These are phyloP conservation scores for Microhierax caerulescens DNA, from an alignment of 2,797 vertebrate genomes.

Conservation along the genomic window DNA sequence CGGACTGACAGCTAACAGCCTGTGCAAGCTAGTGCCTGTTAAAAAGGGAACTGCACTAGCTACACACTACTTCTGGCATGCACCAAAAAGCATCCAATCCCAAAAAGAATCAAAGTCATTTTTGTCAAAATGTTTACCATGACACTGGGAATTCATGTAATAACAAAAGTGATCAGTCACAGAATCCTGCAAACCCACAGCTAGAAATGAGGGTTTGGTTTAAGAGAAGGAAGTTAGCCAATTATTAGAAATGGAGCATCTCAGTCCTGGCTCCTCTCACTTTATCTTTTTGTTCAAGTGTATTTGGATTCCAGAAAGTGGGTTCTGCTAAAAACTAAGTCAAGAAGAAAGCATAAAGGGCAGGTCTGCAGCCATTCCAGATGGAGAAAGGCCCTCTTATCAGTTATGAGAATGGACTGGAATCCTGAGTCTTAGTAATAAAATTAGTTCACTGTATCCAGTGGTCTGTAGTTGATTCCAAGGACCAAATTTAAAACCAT, in stretches of 20 bases:
- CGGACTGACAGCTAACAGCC: not conserved
- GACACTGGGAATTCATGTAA: not conserved
- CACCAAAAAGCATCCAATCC: not conserved
- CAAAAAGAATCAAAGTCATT: not conserved
- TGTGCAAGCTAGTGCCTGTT: not conserved
- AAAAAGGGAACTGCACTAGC: not conserved
- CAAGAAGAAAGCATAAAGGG: not conserved
- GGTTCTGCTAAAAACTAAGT: rapidly evolving
- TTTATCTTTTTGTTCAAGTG: not conserved
- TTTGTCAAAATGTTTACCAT: not conserved
- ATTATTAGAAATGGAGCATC: not conserved
- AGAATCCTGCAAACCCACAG: not conserved
- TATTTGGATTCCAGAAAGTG: not conserved
- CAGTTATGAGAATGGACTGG: not conserved
- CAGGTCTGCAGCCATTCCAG: not conserved
- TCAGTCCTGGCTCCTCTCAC: not conserved
- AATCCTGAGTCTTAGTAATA: not conserved
- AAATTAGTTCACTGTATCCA: not conserved
- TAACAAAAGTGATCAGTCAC: not conserved
- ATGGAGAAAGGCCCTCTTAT: not conserved
- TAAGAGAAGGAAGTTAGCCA: not conserved
- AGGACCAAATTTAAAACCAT: not conserved
- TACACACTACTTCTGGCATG: not conserved
- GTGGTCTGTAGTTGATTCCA: not conserved
- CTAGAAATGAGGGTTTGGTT: not conserved